Conservation (phyloP, 2,888 invertebrate genomes). For the Papilio demoleus region DNA sequence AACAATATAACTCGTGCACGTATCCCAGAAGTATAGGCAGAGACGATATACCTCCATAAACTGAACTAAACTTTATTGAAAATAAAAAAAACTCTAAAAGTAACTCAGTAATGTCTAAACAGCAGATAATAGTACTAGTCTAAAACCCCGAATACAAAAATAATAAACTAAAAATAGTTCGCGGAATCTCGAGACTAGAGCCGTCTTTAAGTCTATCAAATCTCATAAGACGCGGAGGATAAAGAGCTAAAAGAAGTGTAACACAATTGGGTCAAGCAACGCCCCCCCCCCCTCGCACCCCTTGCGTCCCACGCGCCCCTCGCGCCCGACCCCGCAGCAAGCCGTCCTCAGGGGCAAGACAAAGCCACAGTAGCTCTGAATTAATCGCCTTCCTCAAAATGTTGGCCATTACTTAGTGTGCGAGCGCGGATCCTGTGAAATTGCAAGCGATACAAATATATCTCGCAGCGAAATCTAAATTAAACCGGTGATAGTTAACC, state of each 20-base stretch:
- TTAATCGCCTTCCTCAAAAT: constrained; percentile 32
- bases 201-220: constrained; percentile 10
- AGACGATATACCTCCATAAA: too few species aligned
- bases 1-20: too few species aligned
- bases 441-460: constrained; percentile 24
- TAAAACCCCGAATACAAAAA: not conserved
- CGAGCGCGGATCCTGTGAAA: constrained; percentile 27
- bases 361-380: constrained; percentile 29
- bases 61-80: too few species aligned
- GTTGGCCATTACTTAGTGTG: constrained; percentile 32
- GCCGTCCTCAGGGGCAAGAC: constrained; percentile 20
- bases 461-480: constrained; percentile 27
- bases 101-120: too few species aligned
- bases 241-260: constrained; percentile 33
- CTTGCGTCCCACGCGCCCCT: not conserved
- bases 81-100: too few species aligned
- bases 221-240: constrained; percentile 24
- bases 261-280: constrained; percentile 33
- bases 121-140: not conserved
- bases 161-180: constrained; percentile 9
- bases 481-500: constrained; percentile 21
- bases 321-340: not conserved
- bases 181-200: constrained; percentile 1
- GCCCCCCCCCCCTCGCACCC: not conserved
- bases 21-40: too few species aligned